Evolutionary conservation across 1,140 invertebrate genomes (phyloP).

Genomic region (Temnothorax longispinosus): DNA sequence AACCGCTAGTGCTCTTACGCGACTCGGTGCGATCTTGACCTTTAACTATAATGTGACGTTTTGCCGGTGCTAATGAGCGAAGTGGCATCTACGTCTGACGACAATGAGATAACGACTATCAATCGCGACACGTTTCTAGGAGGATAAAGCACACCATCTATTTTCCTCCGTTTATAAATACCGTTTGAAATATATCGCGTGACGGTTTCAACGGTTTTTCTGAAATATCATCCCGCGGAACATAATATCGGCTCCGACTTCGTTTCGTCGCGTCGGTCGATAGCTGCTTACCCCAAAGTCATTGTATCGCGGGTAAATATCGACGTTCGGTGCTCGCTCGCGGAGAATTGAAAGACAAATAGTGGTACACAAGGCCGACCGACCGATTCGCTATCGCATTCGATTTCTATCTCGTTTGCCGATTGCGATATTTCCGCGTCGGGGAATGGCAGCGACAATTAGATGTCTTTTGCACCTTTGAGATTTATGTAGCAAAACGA

Average conservation of each 20-base stretch:
- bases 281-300: constrained; percentile 42
- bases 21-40: constrained; percentile 31
- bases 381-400: neutral
- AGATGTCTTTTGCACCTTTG: neutral
- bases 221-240: constrained; percentile 29
- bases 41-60: neutral
- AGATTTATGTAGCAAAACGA: neutral
- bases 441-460: neutral
- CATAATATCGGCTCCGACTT: constrained; percentile 43
- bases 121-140: neutral
- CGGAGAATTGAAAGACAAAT: constrained; percentile 56
- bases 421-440: neutral
- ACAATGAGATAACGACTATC: neutral
- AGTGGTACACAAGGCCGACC: neutral
- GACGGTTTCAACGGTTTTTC: constrained; percentile 25
- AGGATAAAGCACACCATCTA: neutral
- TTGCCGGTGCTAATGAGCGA: neutral
- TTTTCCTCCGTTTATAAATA: neutral
- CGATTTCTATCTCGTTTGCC: constrained; percentile 28
- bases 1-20: neutral
- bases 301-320: constrained; percentile 49
- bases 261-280: constrained; percentile 1
- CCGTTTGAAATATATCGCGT: neutral
- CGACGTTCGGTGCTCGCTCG: constrained; percentile 31
- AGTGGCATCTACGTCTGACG: neutral